A percentile compares a stretch with the other conserved stretches of the same genome.
These are phyloP conservation scores for Notospermus geniculatus DNA, from an alignment of 1,140 invertebrate species.

Conservation along the genomic window DNA sequence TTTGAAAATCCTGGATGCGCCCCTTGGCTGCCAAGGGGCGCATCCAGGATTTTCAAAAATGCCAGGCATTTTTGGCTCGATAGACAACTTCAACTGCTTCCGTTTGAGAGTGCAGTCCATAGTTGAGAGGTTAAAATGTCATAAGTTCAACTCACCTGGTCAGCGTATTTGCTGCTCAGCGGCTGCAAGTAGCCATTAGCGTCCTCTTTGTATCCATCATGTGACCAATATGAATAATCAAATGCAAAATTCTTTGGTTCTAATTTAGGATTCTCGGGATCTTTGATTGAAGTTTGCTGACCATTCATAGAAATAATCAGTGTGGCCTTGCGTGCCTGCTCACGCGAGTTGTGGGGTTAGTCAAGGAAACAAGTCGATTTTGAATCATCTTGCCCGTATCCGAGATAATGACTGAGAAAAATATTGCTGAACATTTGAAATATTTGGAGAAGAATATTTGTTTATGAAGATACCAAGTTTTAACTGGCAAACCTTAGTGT, in stretches of 20 bases:
- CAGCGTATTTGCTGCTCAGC: constrained; percentile 43
- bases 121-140: too few relatives aligned
- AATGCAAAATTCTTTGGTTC: constrained; percentile 62
- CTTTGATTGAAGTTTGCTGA: constrained; percentile 58
- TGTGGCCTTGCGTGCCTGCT: constrained; percentile 59
- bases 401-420: not conserved
- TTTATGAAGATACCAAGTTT: not conserved
- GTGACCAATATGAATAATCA: constrained; percentile 67
- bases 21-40: too few relatives aligned
- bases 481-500: not conserved
- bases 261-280: constrained; percentile 56
- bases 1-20: too few relatives aligned
- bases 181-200: constrained; percentile 58
- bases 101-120: too few relatives aligned
- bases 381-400: constrained; percentile 27
- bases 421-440: not conserved
- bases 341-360: constrained; percentile 60
- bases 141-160: constrained; percentile 53
- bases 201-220: constrained; percentile 61
- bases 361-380: constrained; percentile 30
- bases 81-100: too few relatives aligned
- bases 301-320: constrained; percentile 62
- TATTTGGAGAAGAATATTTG: not conserved
- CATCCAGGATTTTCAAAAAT: too few relatives aligned
- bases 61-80: too few relatives aligned